Evolutionary conservation across 1,140 invertebrate genomes (phyloP).

Genomic region (Cheumatopsyche charites): DNA sequence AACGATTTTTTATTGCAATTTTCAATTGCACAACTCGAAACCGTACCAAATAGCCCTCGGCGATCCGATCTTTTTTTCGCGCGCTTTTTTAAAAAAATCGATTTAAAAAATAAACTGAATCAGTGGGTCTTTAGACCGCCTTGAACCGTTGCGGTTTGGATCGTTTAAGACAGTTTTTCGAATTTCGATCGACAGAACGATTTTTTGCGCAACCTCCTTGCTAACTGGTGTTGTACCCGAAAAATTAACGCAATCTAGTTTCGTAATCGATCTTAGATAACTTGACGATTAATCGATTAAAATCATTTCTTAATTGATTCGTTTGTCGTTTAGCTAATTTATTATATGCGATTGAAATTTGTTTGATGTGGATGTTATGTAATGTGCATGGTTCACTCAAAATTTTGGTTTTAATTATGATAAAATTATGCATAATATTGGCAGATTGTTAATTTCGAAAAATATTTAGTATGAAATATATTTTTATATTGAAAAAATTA

Average conservation of each 20-base stretch:
- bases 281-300: too few relatives aligned
- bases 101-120: background rate
- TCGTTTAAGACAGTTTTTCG: too few relatives aligned
- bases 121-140: constrained; percentile 6
- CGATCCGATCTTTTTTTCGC: background rate
- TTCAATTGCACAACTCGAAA: background rate
- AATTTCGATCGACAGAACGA: background rate
- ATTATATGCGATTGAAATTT: too few relatives aligned
- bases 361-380: too few relatives aligned
- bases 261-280: background rate
- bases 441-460: too few relatives aligned
- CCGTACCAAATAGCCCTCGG: constrained; percentile 1
- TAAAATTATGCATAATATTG: too few relatives aligned
- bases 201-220: background rate
- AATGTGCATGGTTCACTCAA: too few relatives aligned
- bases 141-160: background rate
- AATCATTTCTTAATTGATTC: too few relatives aligned
- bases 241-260: background rate
- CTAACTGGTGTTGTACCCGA: background rate
- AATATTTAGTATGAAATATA: too few relatives aligned
- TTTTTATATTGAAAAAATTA: too few relatives aligned
- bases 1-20: background rate
- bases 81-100: background rate
- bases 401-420: too few relatives aligned
- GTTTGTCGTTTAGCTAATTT: too few relatives aligned